Percentiles rank a stretch among this genome's conserved stretches.
Evolutionary conservation across 1,140 invertebrate genomes (phyloP).

Genomic region (Chymomyza costata): DNA sequence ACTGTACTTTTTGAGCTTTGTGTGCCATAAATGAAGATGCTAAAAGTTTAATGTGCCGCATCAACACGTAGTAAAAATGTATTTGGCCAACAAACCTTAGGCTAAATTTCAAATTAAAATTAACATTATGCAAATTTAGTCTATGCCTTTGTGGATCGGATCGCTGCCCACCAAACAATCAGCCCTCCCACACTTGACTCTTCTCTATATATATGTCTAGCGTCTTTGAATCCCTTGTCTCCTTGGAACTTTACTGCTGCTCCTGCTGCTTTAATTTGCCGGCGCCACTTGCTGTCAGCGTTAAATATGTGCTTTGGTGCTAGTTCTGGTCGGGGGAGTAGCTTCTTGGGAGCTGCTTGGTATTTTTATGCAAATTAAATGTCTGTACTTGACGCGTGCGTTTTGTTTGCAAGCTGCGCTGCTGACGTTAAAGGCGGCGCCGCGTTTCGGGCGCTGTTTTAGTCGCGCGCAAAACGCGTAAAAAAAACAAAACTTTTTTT

Average conservation of each 20-base stretch:
- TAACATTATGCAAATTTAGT: slow-evolving; percentile 67
- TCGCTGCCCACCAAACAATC: slow-evolving; percentile 62
- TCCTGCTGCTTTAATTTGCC: no score
- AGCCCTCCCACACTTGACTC: slow-evolving; percentile 44
- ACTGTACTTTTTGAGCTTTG: no score
- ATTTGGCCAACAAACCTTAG: slow-evolving; percentile 37
- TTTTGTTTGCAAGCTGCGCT: slow-evolving; percentile 53
- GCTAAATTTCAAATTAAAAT: slow-evolving; percentile 71
- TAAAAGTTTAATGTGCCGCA: slow-evolving; percentile 58
- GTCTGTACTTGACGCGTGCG: slow-evolving; percentile 63
- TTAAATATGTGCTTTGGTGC: background rate
- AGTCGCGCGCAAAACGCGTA: slow-evolving; percentile 6
- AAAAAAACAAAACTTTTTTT: slow-evolving; percentile 40
- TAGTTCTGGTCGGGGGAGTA: slow-evolving; percentile 7
- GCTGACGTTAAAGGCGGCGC: slow-evolving; percentile 16
- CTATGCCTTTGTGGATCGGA: slow-evolving; percentile 46
- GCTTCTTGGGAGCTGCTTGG: slow-evolving; percentile 3
- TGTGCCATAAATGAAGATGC: slow-evolving; percentile 19
- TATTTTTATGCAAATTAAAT: slow-evolving; percentile 70
- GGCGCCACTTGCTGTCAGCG: no score
- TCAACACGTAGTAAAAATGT: slow-evolving; percentile 66
- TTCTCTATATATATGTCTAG: no score
- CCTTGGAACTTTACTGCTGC: slow-evolving; percentile 12
- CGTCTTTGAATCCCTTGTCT: background rate
- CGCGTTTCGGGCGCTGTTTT: slow-evolving; percentile 29